phyloP scores from a whole-genome alignment of 2,113 vertebrate species.

The Tenebrosternarchus preto region DNA sequence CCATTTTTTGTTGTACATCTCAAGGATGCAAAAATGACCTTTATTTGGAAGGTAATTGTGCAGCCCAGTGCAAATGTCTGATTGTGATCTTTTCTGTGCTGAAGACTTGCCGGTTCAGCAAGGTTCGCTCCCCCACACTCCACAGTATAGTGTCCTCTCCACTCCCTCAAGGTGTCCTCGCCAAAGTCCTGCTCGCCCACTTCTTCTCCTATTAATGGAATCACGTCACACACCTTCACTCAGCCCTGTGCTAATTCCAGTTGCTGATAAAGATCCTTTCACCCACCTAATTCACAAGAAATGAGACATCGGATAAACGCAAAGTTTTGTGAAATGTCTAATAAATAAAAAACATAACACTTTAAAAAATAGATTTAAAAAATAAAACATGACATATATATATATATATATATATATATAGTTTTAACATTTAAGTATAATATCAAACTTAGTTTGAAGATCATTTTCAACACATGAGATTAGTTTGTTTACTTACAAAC shows the following conservation, averaged over 20 bases:
- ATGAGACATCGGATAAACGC: conserved; percentile 88
- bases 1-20: conserved; percentile 38
- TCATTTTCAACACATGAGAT: not conserved
- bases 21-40: conserved; percentile 82
- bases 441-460: too few relatives aligned
- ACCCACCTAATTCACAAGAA: conserved; percentile 93
- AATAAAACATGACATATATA: not conserved
- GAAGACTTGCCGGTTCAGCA: conserved; percentile 95
- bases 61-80: conserved; percentile 84
- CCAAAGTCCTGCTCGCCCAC: conserved; percentile 89
- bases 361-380: not conserved
- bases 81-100: conserved; percentile 83
- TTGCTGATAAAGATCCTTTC: conserved; percentile 94
- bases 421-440: not conserved
- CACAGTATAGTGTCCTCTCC: conserved; percentile 87
- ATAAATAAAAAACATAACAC: conserved; percentile 42
- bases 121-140: conserved; percentile 84
- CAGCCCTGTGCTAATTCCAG: conserved; percentile 89
- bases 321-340: conserved; percentile 61
- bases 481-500: not conserved
- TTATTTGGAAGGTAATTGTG: conserved; percentile 90
- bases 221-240: conserved; percentile 90
- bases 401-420: not conserved
- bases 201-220: conserved; percentile 78
- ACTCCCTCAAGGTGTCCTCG: conserved; percentile 86